phyloP scores from a whole-genome alignment of 2,797 vertebrate species.

The Sebastes umbrosus region DNA sequence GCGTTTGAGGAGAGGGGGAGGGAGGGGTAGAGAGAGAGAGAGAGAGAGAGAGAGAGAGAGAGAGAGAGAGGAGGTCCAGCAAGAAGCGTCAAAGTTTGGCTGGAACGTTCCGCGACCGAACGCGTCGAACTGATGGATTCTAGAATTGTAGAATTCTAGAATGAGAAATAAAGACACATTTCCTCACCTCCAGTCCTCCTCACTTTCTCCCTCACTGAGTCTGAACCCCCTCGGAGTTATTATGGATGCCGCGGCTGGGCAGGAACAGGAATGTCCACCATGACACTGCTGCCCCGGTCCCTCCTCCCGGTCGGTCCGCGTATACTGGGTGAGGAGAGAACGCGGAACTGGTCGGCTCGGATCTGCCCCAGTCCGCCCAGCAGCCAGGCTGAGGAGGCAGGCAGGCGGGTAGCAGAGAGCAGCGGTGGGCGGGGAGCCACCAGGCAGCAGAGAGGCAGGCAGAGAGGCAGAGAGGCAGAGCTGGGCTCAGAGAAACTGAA shows the following conservation, averaged over 20 bases:
- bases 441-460: slow-evolving; percentile 27
- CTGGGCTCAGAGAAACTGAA: slow-evolving; percentile 60
- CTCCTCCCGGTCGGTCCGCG: slow-evolving; percentile 24
- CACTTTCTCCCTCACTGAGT: slow-evolving; percentile 11
- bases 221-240: slow-evolving; percentile 14
- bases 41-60: background rate
- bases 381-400: slow-evolving; percentile 23
- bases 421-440: slow-evolving; percentile 49
- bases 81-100: slow-evolving; percentile 72
- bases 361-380: slow-evolving; percentile 65
- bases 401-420: slow-evolving; percentile 16
- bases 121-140: slow-evolving; percentile 38
- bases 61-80: slow-evolving; percentile 36
- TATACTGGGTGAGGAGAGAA: slow-evolving; percentile 30
- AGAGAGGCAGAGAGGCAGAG: background rate
- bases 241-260: slow-evolving; percentile 27
- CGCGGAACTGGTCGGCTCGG: slow-evolving; percentile 65
- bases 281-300: slow-evolving; percentile 33
- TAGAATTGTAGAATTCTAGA: too few relatives aligned
- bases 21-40: background rate
- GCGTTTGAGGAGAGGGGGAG: slow-evolving; percentile 15
- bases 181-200: slow-evolving; percentile 45
- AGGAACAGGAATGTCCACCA: slow-evolving; percentile 51
- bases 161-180: background rate
- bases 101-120: slow-evolving; percentile 45